phyloP scores from a whole-genome alignment of 35 echinoderm and acorn worm species.

The Strongylocentrotus purpuratus region DNA sequence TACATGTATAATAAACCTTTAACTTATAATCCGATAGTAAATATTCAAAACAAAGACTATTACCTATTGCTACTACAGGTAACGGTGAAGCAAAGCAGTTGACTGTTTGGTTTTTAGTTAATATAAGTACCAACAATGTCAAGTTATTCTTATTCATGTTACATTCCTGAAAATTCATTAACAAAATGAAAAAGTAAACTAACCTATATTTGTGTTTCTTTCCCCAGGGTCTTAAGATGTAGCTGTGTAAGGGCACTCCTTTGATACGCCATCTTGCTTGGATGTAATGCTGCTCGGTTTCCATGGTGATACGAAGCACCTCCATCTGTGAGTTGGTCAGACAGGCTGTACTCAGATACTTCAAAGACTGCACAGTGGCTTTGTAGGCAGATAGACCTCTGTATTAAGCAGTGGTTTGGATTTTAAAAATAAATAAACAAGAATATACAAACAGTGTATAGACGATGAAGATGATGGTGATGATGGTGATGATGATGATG shows the following conservation, averaged over 20 bases:
- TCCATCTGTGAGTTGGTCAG: conserved; percentile 75
- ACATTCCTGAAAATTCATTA: too few species aligned
- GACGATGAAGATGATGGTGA: neutral
- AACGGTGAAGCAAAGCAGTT: too few species aligned
- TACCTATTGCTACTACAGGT: too few species aligned
- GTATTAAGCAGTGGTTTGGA: neutral
- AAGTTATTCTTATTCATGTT: too few species aligned
- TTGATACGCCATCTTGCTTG: conserved; percentile 85
- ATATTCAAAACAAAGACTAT: too few species aligned
- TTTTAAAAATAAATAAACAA: neutral
- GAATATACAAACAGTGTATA: neutral
- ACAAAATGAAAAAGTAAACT: neutral
- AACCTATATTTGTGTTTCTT: conserved; percentile 80
- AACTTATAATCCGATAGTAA: too few species aligned
- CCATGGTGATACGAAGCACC: conserved; percentile 74
- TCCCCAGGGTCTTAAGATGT: conserved; percentile 63
- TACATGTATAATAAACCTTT: too few species aligned
- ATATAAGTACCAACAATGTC: too few species aligned
- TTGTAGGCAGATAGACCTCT: conserved; percentile 91
- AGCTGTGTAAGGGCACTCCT: conserved; percentile 81
- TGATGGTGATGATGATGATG: neutral
- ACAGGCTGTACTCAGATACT: conserved; percentile 77
- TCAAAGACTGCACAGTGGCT: conserved; percentile 84
- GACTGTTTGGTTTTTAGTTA: too few species aligned
- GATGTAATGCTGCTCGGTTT: conserved; percentile 71